phyloP scores from a whole-genome alignment of 2,113 vertebrate species.

The Rattus norvegicus region DNA sequence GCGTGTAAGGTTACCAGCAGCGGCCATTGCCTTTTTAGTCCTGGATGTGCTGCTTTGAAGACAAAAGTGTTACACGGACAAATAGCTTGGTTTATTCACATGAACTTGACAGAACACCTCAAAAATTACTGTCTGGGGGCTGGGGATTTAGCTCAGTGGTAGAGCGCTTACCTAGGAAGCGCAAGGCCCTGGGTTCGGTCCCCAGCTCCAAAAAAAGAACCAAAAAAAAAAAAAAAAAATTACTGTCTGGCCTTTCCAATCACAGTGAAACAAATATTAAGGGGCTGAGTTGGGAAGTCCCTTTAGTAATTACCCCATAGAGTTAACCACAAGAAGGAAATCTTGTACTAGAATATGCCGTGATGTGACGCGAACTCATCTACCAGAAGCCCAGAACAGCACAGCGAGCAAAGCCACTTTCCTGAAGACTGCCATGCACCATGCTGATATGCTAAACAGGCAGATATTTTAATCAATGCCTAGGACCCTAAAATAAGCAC shows the following conservation, averaged over 20 bases:
- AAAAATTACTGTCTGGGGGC: neutral
- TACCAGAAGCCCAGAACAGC: neutral
- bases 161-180: too few relatives aligned
- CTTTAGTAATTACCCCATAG: constrained; percentile 16
- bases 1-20: constrained; percentile 57
- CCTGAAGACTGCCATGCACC: constrained; percentile 5
- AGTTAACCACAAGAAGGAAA: constrained; percentile 23
- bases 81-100: constrained; percentile 36
- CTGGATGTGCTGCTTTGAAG: constrained; percentile 46
- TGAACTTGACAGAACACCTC: neutral
- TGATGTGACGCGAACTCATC: neutral
- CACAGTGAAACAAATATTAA: constrained; percentile 23
- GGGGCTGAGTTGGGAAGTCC: neutral
- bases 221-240: too few relatives aligned
- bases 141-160: too few relatives aligned
- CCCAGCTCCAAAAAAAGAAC: too few relatives aligned
- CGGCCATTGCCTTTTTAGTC: constrained; percentile 37
- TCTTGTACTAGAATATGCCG: neutral
- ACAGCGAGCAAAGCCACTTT: neutral
- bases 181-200: too few relatives aligned
- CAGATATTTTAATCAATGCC: constrained; percentile 68
- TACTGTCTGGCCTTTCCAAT: constrained; percentile 35
- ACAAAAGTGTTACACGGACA: constrained; percentile 33
- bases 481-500: constrained; percentile 62
- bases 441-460: constrained; percentile 50